These are phyloP conservation scores for Cladopsammia gracilis DNA, from an alignment of 64 coral and sea anemone species.

Conservation along the genomic window DNA sequence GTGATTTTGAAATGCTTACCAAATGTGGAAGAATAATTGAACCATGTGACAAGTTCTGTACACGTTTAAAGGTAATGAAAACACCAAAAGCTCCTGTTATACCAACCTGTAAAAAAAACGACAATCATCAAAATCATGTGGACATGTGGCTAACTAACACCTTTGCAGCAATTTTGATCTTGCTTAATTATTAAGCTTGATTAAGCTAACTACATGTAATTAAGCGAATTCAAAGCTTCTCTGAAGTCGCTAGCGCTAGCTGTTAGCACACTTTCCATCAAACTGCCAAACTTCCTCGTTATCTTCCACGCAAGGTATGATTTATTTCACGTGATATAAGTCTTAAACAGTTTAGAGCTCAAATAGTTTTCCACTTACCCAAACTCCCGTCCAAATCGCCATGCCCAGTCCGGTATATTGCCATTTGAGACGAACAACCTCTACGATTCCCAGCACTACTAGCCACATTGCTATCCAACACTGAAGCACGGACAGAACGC, in stretches of 20 bases:
- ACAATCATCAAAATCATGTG: neutral
- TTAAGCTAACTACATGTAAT: too few relatives aligned
- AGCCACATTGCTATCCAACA: constrained; percentile 20
- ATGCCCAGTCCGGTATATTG: neutral
- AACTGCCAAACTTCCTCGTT: too few relatives aligned
- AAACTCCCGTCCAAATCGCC: constrained; percentile 22
- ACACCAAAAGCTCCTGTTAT: constrained; percentile 42
- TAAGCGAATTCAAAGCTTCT: too few relatives aligned
- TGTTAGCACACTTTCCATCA: too few relatives aligned
- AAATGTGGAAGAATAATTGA: constrained; percentile 1
- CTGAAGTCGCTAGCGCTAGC: too few relatives aligned
- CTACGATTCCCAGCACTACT: constrained; percentile 27
- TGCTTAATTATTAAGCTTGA: too few relatives aligned
- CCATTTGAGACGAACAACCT: neutral
- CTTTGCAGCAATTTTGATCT: neutral
- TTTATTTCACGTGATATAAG: too few relatives aligned
- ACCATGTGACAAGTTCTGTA: neutral
- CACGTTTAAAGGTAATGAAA: constrained; percentile 13
- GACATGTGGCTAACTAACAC: too few relatives aligned
- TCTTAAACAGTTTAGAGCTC: too few relatives aligned
- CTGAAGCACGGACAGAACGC: constrained; percentile 19
- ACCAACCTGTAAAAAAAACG: neutral
- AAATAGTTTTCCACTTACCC: neutral
- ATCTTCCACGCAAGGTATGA: too few relatives aligned
- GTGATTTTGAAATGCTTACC: neutral